phyloP scores from a whole-genome alignment of 2,113 vertebrate genomes.

The Tenrec ecaudatus region DNA sequence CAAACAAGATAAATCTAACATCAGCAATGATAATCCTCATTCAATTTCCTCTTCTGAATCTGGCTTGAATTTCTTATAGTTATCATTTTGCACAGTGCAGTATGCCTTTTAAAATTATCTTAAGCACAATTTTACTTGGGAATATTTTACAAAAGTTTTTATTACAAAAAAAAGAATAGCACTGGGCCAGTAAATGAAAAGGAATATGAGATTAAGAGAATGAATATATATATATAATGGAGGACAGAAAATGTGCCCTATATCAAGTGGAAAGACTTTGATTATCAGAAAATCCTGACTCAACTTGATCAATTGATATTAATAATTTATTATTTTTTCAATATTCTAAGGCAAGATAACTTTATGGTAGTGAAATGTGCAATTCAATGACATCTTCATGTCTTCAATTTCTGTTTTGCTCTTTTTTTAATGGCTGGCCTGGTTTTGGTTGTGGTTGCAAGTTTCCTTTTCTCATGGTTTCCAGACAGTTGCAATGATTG shows the following conservation, averaged over 20 bases:
- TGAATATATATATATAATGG: too few species aligned
- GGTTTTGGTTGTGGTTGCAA: neutral
- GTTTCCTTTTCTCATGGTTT: neutral
- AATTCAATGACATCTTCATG: neutral
- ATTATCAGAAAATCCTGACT: neutral
- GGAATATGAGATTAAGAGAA: too few species aligned
- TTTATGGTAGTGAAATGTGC: neutral
- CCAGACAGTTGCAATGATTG: neutral
- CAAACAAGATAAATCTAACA: too few species aligned
- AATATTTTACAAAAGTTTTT: too few species aligned
- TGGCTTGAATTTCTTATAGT: too few species aligned
- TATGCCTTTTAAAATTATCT: too few species aligned
- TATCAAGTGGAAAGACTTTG: neutral
- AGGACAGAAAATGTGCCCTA: neutral
- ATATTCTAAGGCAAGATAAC: neutral
- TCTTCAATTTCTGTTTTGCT: neutral
- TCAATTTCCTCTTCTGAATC: too few species aligned
- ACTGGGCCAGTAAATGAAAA: too few species aligned
- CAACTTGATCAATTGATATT: neutral
- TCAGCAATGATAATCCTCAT: too few species aligned
- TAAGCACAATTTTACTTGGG: too few species aligned
- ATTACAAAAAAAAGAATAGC: too few species aligned
- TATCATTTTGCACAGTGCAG: too few species aligned
- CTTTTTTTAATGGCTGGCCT: neutral
- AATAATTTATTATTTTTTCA: neutral